phyloP scores from a whole-genome alignment of 1,140 invertebrate genomes.

The Penaeus japonicus region DNA sequence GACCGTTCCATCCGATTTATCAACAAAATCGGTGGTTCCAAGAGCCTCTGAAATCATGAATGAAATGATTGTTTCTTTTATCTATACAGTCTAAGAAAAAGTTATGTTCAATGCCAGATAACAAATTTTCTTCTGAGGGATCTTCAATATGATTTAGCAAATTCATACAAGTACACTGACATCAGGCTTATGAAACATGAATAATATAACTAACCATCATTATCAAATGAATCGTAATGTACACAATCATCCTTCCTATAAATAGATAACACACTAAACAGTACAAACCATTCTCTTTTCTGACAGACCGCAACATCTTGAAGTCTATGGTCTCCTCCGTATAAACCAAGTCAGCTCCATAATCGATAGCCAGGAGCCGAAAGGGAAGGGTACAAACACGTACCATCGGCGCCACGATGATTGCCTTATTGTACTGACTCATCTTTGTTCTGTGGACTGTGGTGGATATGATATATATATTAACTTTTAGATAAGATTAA shows the following conservation, averaged over 20 bases:
- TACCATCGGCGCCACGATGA: constrained; percentile 97
- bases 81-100: background rate
- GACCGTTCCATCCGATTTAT: constrained; percentile 87
- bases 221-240: background rate
- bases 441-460: background rate
- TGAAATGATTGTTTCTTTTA: background rate
- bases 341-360: constrained; percentile 97
- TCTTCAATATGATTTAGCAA: background rate
- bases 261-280: background rate
- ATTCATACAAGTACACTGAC: background rate
- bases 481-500: too few species aligned
- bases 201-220: background rate
- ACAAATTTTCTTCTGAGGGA: background rate
- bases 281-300: constrained; percentile 83
- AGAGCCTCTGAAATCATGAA: constrained; percentile 74
- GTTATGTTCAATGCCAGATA: background rate
- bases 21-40: constrained; percentile 91
- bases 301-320: constrained; percentile 83
- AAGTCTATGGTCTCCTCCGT: constrained; percentile 97
- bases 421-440: constrained; percentile 74
- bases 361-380: constrained; percentile 90
- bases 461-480: too few species aligned
- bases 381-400: constrained; percentile 91
- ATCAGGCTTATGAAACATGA: constrained; percentile 1
- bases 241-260: background rate